Conservation (phyloP, 2,888 invertebrate genomes). For the Tholera decimalis region DNA sequence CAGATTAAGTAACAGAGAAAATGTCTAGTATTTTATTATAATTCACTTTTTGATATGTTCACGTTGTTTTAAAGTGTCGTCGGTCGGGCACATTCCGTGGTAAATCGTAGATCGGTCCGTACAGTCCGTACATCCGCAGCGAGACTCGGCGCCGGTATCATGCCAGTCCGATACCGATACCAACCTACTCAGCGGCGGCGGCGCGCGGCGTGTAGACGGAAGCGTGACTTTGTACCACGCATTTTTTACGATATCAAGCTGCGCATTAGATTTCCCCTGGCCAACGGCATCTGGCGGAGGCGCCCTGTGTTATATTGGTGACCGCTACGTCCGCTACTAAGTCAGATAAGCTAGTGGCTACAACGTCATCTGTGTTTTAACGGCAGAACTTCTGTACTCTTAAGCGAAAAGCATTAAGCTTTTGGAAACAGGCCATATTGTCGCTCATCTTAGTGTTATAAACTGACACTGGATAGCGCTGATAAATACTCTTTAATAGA, state of each 20-base stretch:
- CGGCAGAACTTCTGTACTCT: not conserved
- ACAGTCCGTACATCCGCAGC: conserved; percentile 61
- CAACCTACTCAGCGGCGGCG: conserved; percentile 38
- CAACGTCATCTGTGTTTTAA: conserved; percentile 38
- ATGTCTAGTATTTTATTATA: conserved; percentile 36
- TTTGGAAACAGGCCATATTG: no score
- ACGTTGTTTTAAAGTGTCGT: conserved; percentile 39
- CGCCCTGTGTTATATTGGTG: not conserved
- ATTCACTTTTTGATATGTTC: conserved; percentile 57
- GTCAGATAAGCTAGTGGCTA: not conserved
- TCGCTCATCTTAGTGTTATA: not conserved
- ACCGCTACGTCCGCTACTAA: not conserved
- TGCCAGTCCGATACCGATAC: conserved; percentile 59
- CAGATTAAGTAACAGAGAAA: conserved; percentile 50
- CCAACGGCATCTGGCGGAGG: conserved; percentile 46
- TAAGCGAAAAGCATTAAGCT: no score
- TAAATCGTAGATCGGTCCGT: conserved; percentile 38
- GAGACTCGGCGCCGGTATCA: conserved; percentile 64
- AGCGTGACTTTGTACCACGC: conserved; percentile 62
- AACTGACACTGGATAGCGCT: not conserved
- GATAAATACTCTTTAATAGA: conserved; percentile 5
- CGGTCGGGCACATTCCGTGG: conserved; percentile 60
- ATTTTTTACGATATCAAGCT: conserved; percentile 54
- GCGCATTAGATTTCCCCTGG: conserved; percentile 46
- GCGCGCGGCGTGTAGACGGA: conserved; percentile 66